A percentile compares a stretch with the other conserved stretches of the same genome.
Conservation (phyloP, 2,888 invertebrate species). For the Leptopilina myrica region DNA sequence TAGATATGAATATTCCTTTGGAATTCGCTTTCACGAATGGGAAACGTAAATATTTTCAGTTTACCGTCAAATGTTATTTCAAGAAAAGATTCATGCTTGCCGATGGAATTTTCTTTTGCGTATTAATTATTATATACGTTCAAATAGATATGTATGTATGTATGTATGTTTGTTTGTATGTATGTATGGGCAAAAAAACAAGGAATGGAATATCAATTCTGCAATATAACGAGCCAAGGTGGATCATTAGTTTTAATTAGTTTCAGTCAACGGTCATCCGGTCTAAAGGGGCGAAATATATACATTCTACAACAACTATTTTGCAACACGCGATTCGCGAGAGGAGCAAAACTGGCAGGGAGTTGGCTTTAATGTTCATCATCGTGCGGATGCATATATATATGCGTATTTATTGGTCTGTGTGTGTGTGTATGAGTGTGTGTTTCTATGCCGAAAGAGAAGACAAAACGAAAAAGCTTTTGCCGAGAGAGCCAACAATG, state of each 20-base stretch:
- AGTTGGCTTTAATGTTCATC: slow-evolving; percentile 16
- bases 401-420: too few relatives aligned
- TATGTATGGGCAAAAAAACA: too few relatives aligned
- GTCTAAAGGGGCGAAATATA: slow-evolving; percentile 18
- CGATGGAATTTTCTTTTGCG: slow-evolving; percentile 16
- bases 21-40: neutral
- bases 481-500: slow-evolving; percentile 14
- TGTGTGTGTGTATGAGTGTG: too few relatives aligned
- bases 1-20: neutral
- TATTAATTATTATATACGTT: slow-evolving; percentile 35
- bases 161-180: too few relatives aligned
- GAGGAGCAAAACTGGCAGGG: slow-evolving; percentile 7
- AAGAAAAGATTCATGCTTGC: slow-evolving; percentile 27
- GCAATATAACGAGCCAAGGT: slow-evolving; percentile 17
- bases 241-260: slow-evolving; percentile 40
- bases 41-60: slow-evolving; percentile 1
- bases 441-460: slow-evolving; percentile 21
- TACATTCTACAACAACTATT: slow-evolving; percentile 3
- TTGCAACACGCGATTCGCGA: slow-evolving; percentile 30
- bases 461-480: slow-evolving; percentile 19
- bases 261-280: slow-evolving; percentile 33
- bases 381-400: neutral
- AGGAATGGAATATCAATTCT: slow-evolving; percentile 4
- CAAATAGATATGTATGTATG: too few relatives aligned
- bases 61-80: slow-evolving; percentile 1